Conservation (phyloP, 2,113 vertebrate species). For the Gopherus evgoodei region DNA sequence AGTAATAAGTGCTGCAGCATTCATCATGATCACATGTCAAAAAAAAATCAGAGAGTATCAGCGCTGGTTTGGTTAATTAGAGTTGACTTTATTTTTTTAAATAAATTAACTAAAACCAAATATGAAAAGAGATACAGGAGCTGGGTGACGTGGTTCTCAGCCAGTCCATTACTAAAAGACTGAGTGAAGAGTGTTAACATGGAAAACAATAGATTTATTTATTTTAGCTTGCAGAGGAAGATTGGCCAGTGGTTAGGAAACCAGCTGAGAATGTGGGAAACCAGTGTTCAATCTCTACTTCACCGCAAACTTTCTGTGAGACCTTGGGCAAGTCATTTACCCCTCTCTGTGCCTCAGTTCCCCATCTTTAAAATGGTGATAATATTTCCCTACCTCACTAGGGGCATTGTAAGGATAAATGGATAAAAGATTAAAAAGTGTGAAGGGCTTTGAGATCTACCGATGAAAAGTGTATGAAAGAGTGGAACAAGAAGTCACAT, state of each 20-base stretch:
- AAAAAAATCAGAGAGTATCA: background rate
- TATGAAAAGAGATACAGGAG: background rate
- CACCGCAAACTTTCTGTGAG: background rate
- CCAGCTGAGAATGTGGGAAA: background rate
- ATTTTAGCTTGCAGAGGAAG: background rate
- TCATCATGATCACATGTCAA: background rate
- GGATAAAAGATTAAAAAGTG: background rate
- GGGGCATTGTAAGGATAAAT: background rate
- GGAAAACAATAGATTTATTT: background rate
- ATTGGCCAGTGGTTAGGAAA: background rate
- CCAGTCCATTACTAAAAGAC: background rate
- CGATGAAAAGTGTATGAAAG: background rate
- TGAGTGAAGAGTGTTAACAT: background rate
- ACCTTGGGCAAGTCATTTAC: background rate
- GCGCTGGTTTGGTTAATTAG: background rate
- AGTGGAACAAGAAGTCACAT: constrained; percentile 37
- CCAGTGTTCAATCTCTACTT: background rate
- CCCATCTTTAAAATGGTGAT: background rate
- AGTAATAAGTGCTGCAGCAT: background rate
- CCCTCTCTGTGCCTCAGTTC: background rate
- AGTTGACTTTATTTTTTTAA: constrained; percentile 12
- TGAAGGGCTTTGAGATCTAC: background rate
- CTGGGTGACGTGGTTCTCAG: background rate
- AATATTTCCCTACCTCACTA: background rate
- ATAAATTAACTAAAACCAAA: background rate